A percentile compares a stretch with the other conserved stretches of the same genome.
Evolutionary conservation across 2,888 invertebrate species (phyloP).

Genomic region (Allophyes oxyacanthae): DNA sequence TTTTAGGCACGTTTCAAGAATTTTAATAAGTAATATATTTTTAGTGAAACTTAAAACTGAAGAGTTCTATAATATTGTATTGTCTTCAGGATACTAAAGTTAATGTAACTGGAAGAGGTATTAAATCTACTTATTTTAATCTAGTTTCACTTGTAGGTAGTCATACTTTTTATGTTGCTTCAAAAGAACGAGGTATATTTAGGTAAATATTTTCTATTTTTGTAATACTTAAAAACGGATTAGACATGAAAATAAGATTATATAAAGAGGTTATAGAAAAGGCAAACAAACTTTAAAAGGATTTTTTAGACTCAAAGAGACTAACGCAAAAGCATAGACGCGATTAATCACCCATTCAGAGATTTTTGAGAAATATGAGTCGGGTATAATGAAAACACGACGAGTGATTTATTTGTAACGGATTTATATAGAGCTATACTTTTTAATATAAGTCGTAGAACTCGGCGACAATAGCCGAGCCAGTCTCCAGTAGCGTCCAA

Average conservation of each 20-base stretch:
- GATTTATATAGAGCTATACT: constrained; percentile 28
- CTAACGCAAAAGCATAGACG: constrained; percentile 17
- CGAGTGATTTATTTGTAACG: constrained; percentile 32
- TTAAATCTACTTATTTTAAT: constrained; percentile 22
- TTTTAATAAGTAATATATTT: constrained; percentile 67
- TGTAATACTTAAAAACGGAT: too few species aligned
- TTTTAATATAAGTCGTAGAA: constrained; percentile 56
- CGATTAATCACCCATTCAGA: constrained; percentile 40
- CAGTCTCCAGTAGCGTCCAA: constrained; percentile 62
- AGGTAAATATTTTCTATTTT: neutral
- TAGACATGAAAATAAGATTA: neutral
- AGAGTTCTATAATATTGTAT: constrained; percentile 15
- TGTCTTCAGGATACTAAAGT: constrained; percentile 12
- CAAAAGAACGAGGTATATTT: too few species aligned
- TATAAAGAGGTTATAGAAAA: constrained; percentile 12
- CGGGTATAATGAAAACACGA: constrained; percentile 17
- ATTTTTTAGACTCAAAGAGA: constrained; percentile 16
- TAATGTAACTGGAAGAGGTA: constrained; percentile 10
- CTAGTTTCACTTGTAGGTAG: too few species aligned
- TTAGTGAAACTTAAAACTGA: constrained; percentile 35
- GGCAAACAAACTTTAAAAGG: constrained; percentile 17
- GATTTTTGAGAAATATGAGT: constrained; percentile 26
- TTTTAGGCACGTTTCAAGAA: constrained; percentile 64
- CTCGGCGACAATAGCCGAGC: constrained; percentile 57
- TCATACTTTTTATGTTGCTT: too few species aligned